Evolutionary conservation across 2,113 vertebrate species (phyloP), one percentile per base, ranked within the genome.

Genomic region (Meleagris gallopavo): DNA sequence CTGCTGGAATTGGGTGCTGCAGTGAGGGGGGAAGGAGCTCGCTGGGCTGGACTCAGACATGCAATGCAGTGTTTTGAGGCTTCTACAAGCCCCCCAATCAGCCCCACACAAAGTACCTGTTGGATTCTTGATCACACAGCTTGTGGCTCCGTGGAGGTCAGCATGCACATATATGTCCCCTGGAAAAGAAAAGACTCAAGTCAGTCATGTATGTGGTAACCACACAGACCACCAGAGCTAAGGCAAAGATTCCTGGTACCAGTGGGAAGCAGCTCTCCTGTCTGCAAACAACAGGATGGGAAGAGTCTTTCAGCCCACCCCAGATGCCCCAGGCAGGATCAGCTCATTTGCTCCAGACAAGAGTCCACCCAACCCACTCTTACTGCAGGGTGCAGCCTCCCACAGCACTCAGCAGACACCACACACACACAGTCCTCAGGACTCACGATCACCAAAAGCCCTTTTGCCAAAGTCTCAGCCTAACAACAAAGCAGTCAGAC

Each of bases 161-260:
- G 99, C 99, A 6, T 99, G 99, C 46, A 99, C 98, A 20, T 99
- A 99, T 70, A 99, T 65, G 78, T 99, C 99, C 61, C 99, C 99
- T 99, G 95, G 86, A 48, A 81, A 82, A 75, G 43, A 55, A 88
- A 65, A 50, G 25, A 50, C 60, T 41, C 1, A 2, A 0, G 6
- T 91, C 54, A 86, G 15, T 20, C 11, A 54, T n/a, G 17, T 52
- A 6, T 2, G 1, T 6, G 25, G 43, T 8, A 83, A 20, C 34
- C 55, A 30, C 62, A 76, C 14, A 12, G 69, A 36, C 2, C 58
- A 32, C 43, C 4, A 36, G 2, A 77, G 79, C 27, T 27, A 32
- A 43, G 40, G 34, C 5, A 75, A 79, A 12, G 36, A 34, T 14
- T 86, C 30, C 24, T 19, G 16, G 36, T 0, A 1, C 27, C 0